Evolutionary conservation across 1,140 invertebrate species (phyloP).

Genomic region (Platyura marginata): DNA sequence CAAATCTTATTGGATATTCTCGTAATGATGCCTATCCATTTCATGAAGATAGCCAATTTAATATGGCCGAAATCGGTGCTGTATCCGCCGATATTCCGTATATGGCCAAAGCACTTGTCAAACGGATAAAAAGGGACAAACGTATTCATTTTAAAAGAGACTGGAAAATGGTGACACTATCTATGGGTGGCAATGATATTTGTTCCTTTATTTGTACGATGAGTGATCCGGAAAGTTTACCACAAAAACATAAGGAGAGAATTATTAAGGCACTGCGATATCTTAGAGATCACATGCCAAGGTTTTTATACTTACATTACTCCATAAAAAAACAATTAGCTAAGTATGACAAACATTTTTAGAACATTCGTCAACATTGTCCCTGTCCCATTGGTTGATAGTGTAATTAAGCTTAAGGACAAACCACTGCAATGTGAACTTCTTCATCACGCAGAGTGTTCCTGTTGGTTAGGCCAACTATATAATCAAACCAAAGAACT

Average conservation of each 20-base stretch:
- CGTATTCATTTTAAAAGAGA: constrained; percentile 40
- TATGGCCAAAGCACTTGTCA: constrained; percentile 43
- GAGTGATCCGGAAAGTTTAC: constrained; percentile 33
- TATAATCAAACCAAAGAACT: constrained; percentile 3
- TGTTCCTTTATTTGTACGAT: constrained; percentile 57
- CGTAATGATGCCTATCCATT: constrained; percentile 17
- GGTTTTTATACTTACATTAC: not conserved
- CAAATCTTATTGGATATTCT: constrained; percentile 29
- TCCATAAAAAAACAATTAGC: not conserved
- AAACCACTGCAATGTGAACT: constrained; percentile 2
- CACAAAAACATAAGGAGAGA: constrained; percentile 37
- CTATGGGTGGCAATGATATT: constrained; percentile 52
- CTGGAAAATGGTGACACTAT: constrained; percentile 75
- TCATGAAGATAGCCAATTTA: constrained; percentile 29
- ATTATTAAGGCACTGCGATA: constrained; percentile 46
- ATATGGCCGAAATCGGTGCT: constrained; percentile 32
- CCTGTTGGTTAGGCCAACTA: constrained; percentile 2
- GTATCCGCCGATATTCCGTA: constrained; percentile 31
- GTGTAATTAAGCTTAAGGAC: not conserved
- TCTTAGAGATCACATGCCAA: constrained; percentile 39
- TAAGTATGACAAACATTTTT: not conserved
- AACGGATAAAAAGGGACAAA: constrained; percentile 43
- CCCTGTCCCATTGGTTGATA: constrained; percentile 27
- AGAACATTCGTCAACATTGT: constrained; percentile 60
- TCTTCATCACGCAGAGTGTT: constrained; percentile 2